phyloP scores from a whole-genome alignment of 1,140 invertebrate genomes.

The Wasmannia auropunctata region DNA sequence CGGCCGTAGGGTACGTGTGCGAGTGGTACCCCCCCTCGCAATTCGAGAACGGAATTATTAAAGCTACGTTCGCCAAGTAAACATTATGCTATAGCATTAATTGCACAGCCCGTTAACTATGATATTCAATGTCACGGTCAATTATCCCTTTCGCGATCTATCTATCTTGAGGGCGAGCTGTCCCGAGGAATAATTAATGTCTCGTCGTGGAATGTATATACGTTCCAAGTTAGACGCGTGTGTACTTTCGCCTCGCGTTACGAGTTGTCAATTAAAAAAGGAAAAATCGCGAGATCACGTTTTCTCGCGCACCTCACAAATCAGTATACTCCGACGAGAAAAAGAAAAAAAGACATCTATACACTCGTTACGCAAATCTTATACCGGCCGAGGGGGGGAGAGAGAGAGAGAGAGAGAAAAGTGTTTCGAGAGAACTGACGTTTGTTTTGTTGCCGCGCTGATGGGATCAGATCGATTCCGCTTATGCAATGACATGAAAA shows the following conservation, averaged over 20 bases:
- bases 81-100: conserved; percentile 35
- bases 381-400: neutral
- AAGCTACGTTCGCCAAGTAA: conserved; percentile 13
- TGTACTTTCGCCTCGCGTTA: neutral
- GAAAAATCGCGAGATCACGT: conserved; percentile 1
- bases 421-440: conserved; percentile 7
- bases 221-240: neutral
- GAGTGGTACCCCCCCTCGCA: neutral
- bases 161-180: neutral
- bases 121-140: conserved; percentile 19
- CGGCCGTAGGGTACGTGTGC: neutral
- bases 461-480: conserved; percentile 56
- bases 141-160: conserved; percentile 27
- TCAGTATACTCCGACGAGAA: too few species aligned
- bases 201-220: neutral
- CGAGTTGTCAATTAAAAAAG: neutral
- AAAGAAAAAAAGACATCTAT: neutral
- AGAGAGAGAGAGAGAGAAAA: neutral
- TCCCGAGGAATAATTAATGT: neutral
- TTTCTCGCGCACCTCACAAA: too few species aligned
- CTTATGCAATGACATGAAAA: conserved; percentile 55
- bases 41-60: neutral
- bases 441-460: conserved; percentile 38
- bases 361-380: neutral
- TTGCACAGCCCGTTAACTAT: conserved; percentile 9